Evolutionary conservation across 2,113 vertebrate species (phyloP), one percentile per base, ranked within the genome.

Genomic region (Silurus meridionalis): DNA sequence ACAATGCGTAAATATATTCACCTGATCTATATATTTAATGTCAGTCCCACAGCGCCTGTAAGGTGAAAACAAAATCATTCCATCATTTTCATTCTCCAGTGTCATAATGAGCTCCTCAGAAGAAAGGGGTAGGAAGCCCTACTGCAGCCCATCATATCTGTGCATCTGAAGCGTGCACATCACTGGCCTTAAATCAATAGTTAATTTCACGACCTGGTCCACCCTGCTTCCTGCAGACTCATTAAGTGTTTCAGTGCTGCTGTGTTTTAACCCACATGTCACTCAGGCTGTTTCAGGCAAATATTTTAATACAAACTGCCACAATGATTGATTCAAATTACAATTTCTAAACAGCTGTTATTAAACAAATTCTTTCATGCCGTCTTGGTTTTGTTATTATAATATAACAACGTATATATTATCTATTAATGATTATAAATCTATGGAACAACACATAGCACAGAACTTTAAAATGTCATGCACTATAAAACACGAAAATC

Each of bases 111-210:
- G 67, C 78, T 82, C 52, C n/a, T 53, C 28, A n/a, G 57, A 53
- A n/a, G 8, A 55, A 60, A 15, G 46, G n/a, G 14, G 28, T 48
- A 82, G 69, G 17, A 53, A 72, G 37, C 19, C 9, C 78, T n/a
- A 17, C 46, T 53, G 71, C 78, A 50, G 79, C 37, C 53, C 10
- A 53, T 84, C 75, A 74, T 81, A 82, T 81, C 79, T 53, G 55
- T 63, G 66, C 66, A 53, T 85, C 83, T 25, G 46, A 61, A 23
- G 64, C 75, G 80, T 19, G 8, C 83, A 63, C 67, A 25, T 37
- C 25, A 57, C 67, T 74, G 66, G 57, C 69, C 85, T 78, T 5
- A 25, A 85, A 88, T 88, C 83, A 81, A 88, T 85, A 81, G 57
- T 58, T 88, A 66, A 88, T 88, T 85, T 88, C 80, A 69, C 50